A percentile compares a stretch with the other conserved stretches of the same genome.
phyloP scores from a whole-genome alignment of 2,797 vertebrate genomes.

The Anas bahamensis region DNA sequence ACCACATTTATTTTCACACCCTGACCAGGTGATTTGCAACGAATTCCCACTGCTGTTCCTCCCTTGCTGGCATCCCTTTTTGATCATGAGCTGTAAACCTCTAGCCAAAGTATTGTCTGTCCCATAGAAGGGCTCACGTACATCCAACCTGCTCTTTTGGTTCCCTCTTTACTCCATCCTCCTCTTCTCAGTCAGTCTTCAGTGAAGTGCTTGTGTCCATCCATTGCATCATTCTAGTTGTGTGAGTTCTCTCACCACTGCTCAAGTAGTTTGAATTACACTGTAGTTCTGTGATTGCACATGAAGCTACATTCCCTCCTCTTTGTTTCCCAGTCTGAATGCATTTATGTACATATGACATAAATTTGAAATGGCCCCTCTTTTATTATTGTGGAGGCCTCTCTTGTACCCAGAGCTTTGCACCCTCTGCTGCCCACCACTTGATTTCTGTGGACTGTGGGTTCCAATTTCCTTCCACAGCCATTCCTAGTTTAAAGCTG shows the following conservation, averaged over 20 bases:
- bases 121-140: not conserved
- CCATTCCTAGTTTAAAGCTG: not conserved
- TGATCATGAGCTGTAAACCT: not conserved
- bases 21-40: not conserved
- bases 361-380: not conserved
- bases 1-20: not conserved
- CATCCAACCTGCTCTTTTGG: not conserved
- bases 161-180: not conserved
- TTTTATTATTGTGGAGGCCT: not conserved
- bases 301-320: not conserved
- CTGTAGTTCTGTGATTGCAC: not conserved
- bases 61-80: not conserved
- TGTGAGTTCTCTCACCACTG: not conserved
- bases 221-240: not conserved
- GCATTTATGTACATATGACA: not conserved
- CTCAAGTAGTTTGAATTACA: not conserved
- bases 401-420: not conserved
- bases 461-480: not conserved
- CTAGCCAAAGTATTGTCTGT: not conserved
- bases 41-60: not conserved
- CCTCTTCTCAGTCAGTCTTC: not conserved
- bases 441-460: not conserved
- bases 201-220: not conserved
- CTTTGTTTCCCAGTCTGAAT: not conserved
- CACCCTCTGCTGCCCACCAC: not conserved